Evolutionary conservation across 2,113 vertebrate species (phyloP), one percentile per base, ranked within the genome.

Genomic region (Tragelaphus imberbis): DNA sequence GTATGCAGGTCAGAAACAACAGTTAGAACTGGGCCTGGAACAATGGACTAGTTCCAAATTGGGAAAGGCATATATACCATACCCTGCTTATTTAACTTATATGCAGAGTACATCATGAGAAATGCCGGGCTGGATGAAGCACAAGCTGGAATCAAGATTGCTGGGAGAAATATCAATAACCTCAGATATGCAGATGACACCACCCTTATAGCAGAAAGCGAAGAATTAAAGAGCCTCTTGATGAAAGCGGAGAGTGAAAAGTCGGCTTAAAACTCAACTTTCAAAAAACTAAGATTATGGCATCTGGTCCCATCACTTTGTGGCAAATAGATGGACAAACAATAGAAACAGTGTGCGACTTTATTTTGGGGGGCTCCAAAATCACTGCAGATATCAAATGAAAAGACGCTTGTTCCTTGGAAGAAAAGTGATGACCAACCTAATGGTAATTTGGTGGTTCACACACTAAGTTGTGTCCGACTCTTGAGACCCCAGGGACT

Each of bases 61-160:
- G n/a, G n/a, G n/a, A n/a, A n/a, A n/a, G n/a, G n/a, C n/a, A n/a
- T n/a, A n/a, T n/a, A n/a, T n/a, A n/a, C n/a, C n/a, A 68, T 68
- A 68, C 33, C 16, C 33, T 68, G 33, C 33, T 21, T 68, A 36
- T 36, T 68, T 68, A 36, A n/a, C 33, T 68, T 19, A 19, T 36
- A n/a, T 68, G 33, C 8, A 68, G 33, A 68, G 65, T 36, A 68
- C 8, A 10, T 68, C 33, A 68, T 21, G 65, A 68, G 65, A 68
- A 68, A 36, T 10, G 17, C 33, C 2, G 0, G 33, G 1, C 65
- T 36, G 2, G 2, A 68, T 2, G 33, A 68, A 68, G 19, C 33
- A 68, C 65, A 68, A 19, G 33, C 16, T 68, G 65, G 16, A 36
- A 68, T 68, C 33, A 68, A 68, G 33, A 68, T 68, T 68, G 0